Evolutionary conservation across 2,113 vertebrate genomes (phyloP), one percentile per base, ranked within the genome.

Genomic region (Gobio gobio): DNA sequence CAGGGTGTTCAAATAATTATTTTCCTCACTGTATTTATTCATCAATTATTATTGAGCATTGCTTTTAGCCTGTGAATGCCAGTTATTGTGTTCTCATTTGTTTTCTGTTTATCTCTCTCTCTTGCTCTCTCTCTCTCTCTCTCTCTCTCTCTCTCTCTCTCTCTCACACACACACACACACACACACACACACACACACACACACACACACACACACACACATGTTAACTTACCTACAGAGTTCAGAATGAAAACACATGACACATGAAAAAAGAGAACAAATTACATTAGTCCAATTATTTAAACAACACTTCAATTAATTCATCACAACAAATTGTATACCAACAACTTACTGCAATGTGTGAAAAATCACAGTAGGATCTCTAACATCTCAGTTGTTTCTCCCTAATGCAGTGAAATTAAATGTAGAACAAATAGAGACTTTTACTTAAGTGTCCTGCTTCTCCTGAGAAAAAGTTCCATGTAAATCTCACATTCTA

Each of bases 181-280:
- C n/a, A 63, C n/a, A 63, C 59, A 26, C 0, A 33, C 63, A 64
- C 63, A 36, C 14, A 54, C 51, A 54, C 14, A 51, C 49, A 51
- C 49, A 51, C 49, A 5, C 49, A 18, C 51, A 18, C 51, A 54
- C 51, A 18, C 49, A 51, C 51, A 54, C 51, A 54, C 4, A 54
- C 5, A 83, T 9, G 59, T 64, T 56, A 83, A 64, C 78, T 77
- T 77, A 80, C 76, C 86, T 73, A 70, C 13, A 36, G 73, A 73
- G 12, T 76, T 70, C 63, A 68, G 29, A 75, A 16, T 66, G 26
- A 56, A 70, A 59, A 20, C 1, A n/a, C 26, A 83, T 78, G 54
- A 20, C n/a, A n/a, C n/a, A n/a, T n/a, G n/a, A 29, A n/a, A 33
- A 14, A 77, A 79, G 6, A 75, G 40, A 61, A 18, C 45, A 36